phyloP scores from a whole-genome alignment of 2,797 vertebrate genomes.

The Hylomyscus alleni region DNA sequence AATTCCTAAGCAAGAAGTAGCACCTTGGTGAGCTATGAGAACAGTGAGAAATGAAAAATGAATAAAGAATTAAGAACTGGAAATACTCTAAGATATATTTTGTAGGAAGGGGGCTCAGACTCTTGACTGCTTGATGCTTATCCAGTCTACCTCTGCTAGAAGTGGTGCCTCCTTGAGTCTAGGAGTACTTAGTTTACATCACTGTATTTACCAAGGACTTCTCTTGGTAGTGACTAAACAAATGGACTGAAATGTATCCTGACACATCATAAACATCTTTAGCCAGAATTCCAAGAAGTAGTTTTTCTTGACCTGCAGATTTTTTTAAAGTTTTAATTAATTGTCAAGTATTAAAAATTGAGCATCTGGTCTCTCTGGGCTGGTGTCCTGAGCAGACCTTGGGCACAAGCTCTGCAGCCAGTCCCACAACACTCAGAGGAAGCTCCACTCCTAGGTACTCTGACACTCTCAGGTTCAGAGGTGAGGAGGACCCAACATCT shows the following conservation, averaged over 20 bases:
- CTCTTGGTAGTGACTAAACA: neutral
- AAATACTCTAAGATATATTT: constrained; percentile 7
- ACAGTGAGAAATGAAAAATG: constrained; percentile 6
- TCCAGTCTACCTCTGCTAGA: neutral
- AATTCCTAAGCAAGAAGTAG: neutral
- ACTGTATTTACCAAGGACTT: neutral
- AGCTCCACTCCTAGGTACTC: no score
- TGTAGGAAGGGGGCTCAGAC: neutral
- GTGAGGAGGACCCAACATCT: no score
- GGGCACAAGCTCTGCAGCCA: no score
- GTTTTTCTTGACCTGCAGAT: constrained; percentile 12
- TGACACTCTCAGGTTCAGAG: no score
- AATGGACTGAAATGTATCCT: neutral
- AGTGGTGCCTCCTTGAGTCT: neutral
- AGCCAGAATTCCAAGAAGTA: constrained; percentile 15
- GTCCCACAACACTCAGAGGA: no score
- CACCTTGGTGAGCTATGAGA: neutral
- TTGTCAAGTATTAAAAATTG: constrained; percentile 49
- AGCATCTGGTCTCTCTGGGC: no score
- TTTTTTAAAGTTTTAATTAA: constrained; percentile 34
- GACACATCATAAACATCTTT: neutral
- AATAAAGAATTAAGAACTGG: neutral
- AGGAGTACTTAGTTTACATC: neutral
- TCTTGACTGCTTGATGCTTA: neutral
- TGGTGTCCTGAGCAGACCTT: no score